phyloP scores from a whole-genome alignment of 2,113 vertebrate genomes.

The Phrynosoma platyrhinos region DNA sequence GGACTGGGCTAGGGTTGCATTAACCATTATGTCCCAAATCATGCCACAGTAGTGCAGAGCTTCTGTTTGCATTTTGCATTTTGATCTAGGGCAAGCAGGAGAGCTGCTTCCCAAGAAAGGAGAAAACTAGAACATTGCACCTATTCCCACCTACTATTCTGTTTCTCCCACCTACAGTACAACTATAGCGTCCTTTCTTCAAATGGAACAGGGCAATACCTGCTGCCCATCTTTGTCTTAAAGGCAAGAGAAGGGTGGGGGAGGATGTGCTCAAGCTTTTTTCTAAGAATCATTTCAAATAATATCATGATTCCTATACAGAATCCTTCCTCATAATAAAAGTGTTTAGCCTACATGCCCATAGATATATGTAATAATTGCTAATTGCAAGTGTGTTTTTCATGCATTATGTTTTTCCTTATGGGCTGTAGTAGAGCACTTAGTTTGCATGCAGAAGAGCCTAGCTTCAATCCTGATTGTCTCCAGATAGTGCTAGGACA shows the following conservation, averaged over 20 bases:
- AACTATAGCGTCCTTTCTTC: background rate
- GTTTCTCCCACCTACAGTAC: background rate
- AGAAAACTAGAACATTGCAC: background rate
- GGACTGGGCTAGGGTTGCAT: background rate
- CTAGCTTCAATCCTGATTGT: background rate
- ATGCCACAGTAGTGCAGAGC: background rate
- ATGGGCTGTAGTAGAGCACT: background rate
- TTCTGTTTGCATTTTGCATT: conserved; percentile 1
- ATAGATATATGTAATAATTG: background rate
- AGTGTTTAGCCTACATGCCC: background rate
- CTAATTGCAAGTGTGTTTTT: background rate
- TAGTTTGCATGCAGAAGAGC: background rate
- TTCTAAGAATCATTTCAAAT: background rate
- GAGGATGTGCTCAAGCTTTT: background rate
- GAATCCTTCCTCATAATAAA: background rate
- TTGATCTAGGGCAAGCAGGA: background rate
- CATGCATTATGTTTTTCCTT: background rate
- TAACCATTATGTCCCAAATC: background rate
- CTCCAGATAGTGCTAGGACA: background rate
- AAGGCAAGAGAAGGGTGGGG: background rate
- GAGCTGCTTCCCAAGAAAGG: background rate
- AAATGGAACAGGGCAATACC: background rate
- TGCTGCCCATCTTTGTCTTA: background rate
- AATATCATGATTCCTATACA: too few species aligned
- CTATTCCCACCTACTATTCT: background rate